Percentiles rank a stretch among this genome's conserved stretches.
Evolutionary conservation across 2,797 vertebrate species (phyloP).

Genomic region (Agapornis canus): DNA sequence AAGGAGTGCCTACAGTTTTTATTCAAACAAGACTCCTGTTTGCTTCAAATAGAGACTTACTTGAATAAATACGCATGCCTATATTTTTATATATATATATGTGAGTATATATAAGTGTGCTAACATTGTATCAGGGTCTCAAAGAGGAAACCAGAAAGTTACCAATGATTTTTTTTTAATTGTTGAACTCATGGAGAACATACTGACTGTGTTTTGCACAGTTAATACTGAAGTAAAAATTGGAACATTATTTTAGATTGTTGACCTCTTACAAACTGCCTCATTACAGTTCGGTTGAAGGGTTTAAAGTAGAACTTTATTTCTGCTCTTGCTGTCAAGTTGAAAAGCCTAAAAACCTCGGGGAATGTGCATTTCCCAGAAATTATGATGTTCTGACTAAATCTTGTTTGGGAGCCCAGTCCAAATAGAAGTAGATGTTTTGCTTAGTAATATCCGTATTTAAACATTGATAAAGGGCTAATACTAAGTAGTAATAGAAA

Average conservation of each 20-base stretch:
- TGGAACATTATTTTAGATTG: constrained; percentile 1
- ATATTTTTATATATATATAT: neutral
- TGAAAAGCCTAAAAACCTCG: neutral
- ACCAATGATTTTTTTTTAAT: neutral
- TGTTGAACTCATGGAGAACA: neutral
- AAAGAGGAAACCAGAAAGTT: neutral
- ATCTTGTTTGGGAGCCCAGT: neutral
- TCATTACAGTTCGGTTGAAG: neutral
- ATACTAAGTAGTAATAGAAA: neutral
- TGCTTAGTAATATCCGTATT: neutral
- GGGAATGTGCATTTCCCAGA: neutral
- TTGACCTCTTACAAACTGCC: neutral
- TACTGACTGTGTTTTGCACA: neutral
- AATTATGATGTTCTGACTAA: neutral
- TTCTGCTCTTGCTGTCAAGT: neutral
- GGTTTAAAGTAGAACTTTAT: neutral
- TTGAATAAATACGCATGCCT: neutral
- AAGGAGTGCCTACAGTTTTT: neutral
- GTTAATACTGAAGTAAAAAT: constrained; percentile 37
- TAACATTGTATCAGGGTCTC: neutral
- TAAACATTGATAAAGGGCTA: neutral
- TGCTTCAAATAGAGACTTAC: neutral
- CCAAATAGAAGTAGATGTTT: neutral
- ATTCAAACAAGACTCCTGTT: neutral
- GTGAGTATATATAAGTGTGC: neutral